phyloP scores from a whole-genome alignment of 2,888 invertebrate genomes.

The Pterobdella sp. region DNA sequence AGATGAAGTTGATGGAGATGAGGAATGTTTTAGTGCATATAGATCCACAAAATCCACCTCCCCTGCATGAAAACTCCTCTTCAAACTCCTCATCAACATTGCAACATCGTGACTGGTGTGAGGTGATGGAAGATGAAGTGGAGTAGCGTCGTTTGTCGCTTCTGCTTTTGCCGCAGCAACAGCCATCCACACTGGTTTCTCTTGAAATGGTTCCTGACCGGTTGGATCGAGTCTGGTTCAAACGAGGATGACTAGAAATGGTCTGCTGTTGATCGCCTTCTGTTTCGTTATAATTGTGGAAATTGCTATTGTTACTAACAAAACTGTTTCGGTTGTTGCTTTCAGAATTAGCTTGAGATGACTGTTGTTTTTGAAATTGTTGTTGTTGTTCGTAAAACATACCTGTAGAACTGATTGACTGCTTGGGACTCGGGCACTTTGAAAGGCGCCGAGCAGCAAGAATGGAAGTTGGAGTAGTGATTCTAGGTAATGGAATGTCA shows the following conservation, averaged over 20 bases:
- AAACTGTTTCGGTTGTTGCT: conserved; percentile 25
- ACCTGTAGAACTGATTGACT: neutral
- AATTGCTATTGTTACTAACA: conserved; percentile 24
- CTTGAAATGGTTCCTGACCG: conserved; percentile 15
- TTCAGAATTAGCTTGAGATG: neutral
- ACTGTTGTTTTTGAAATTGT: neutral
- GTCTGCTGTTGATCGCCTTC: conserved; percentile 13
- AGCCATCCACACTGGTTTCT: neutral
- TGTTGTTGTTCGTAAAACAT: conserved; percentile 21
- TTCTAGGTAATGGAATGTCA: conserved; percentile 12
- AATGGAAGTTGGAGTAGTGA: conserved; percentile 11
- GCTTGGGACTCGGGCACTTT: conserved; percentile 24
- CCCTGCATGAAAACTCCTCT: conserved; percentile 21
- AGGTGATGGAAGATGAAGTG: conserved; percentile 16
- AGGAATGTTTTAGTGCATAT: conserved; percentile 28
- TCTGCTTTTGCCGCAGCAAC: neutral
- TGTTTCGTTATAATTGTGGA: neutral
- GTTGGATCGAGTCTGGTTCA: neutral
- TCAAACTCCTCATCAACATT: conserved; percentile 18
- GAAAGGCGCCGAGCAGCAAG: neutral
- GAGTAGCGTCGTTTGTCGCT: conserved; percentile 22
- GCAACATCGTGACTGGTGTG: conserved; percentile 12
- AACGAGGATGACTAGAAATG: conserved; percentile 3
- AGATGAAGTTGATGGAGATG: conserved; percentile 28
- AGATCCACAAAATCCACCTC: conserved; percentile 27